Evolutionary conservation across 2,888 invertebrate genomes (phyloP).

Genomic region (Acleris sparsana): DNA sequence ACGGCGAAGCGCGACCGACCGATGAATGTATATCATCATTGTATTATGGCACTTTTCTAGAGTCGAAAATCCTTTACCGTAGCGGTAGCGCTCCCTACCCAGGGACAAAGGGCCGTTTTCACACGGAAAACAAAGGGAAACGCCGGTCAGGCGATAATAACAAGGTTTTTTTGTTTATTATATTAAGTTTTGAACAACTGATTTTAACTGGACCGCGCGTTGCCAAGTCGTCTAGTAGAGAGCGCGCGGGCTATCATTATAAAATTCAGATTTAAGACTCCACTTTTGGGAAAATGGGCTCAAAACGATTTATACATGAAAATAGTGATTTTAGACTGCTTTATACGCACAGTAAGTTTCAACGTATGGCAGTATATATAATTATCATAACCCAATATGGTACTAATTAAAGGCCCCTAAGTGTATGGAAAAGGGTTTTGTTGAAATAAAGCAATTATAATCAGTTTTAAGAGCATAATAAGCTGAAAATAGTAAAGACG

Average conservation of each 20-base stretch:
- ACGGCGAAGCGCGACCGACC: slow-evolving; percentile 66
- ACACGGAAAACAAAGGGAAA: slow-evolving; percentile 79
- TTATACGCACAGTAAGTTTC: slow-evolving; percentile 40
- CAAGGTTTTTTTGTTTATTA: slow-evolving; percentile 58
- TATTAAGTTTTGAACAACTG: slow-evolving; percentile 60
- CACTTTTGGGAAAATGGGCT: slow-evolving; percentile 51
- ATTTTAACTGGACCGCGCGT: slow-evolving; percentile 59
- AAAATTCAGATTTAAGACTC: slow-evolving; percentile 64
- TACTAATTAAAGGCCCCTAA: slow-evolving; percentile 44
- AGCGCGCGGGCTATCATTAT: slow-evolving; percentile 68
- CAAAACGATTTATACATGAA: slow-evolving; percentile 53
- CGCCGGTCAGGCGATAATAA: slow-evolving; percentile 67
- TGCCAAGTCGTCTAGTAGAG: slow-evolving; percentile 69
- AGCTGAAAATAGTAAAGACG: slow-evolving; percentile 74
- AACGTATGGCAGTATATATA: slow-evolving; percentile 58
- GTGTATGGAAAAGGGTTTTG: slow-evolving; percentile 43
- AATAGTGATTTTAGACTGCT: slow-evolving; percentile 37
- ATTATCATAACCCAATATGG: slow-evolving; percentile 53
- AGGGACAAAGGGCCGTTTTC: slow-evolving; percentile 80
- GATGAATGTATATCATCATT: slow-evolving; percentile 72
- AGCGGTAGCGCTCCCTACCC: slow-evolving; percentile 72
- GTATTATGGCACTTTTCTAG: slow-evolving; percentile 80
- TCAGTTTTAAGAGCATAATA: slow-evolving; percentile 58
- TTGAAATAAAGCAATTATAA: slow-evolving; percentile 56
- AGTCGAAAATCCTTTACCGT: slow-evolving; percentile 78